These are phyloP conservation scores for Cepaea nemoralis DNA, from an alignment of 1,140 invertebrate genomes.

Conservation along the genomic window DNA sequence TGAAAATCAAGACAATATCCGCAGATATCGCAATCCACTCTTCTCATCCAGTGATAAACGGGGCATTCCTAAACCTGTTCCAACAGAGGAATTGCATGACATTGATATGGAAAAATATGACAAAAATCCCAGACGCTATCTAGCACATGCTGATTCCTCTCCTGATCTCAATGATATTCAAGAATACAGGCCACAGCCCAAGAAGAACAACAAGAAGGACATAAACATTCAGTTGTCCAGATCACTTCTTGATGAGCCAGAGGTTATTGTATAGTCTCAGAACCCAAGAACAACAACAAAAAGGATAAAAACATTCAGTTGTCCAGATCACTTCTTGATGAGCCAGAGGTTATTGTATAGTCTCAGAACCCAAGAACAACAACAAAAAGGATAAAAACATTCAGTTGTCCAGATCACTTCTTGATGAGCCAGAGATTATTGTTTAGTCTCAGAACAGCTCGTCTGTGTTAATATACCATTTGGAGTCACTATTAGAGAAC, in stretches of 20 bases:
- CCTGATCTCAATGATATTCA: constrained; percentile 50
- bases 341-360: not conserved
- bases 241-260: constrained; percentile 49
- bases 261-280: constrained; percentile 50
- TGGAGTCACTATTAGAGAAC: not conserved
- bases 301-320: no score
- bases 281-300: no score
- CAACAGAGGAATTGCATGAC: constrained; percentile 59
- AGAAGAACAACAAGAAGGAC: constrained; percentile 54
- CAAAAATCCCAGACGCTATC: constrained; percentile 51
- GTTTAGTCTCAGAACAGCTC: no score
- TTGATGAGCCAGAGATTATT: no score
- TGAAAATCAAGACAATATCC: constrained; percentile 88
- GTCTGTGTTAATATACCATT: not conserved
- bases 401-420: no score
- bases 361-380: no score
- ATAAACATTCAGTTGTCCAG: constrained; percentile 55
- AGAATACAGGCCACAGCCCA: constrained; percentile 48
- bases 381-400: no score
- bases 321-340: no score
- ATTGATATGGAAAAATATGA: constrained; percentile 62
- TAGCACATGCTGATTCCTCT: constrained; percentile 41
- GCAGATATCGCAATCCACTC: constrained; percentile 69
- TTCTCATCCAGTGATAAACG: constrained; percentile 54
- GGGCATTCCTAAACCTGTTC: constrained; percentile 42